Evolutionary conservation across 2,888 invertebrate species (phyloP), one percentile per base, ranked within the genome.

Genomic region (Catotricha subobsoleta): DNA sequence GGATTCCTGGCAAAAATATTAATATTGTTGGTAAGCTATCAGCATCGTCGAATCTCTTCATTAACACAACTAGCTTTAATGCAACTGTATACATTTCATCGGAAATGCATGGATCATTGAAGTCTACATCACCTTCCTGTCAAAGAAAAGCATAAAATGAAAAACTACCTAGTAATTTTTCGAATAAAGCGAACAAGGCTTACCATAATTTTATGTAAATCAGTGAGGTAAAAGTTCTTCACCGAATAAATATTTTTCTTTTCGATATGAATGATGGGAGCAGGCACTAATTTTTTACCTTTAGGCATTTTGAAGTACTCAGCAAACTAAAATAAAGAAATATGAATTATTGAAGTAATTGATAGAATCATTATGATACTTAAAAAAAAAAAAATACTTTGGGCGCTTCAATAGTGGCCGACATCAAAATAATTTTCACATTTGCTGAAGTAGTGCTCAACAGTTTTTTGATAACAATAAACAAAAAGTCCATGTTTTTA

Each of bases 401-500:
- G 2, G 69, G 60, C 0, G 77, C 70, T 53, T 90, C 74, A 50
- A 92, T 78, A 2, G 95, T 94, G 0, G 95, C 95, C 0, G 92
- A 94, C 94, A 95, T 95, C 3, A 95, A 66, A 39, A 95, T 69
- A 1, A 84, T 67, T 62, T 78, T 81, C 0, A 76, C 74, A 54
- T 75, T 76, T 0, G 76, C 64, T 12, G 51, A 63, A 18, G 27
- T 23, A 1, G 33, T 23, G 3, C 15, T 16, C 21, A 88, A 62
- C 35, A 91, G 67, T 51, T 80, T 82, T 46, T 82, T 74, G 0
- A 92, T 76, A 9, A 95, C 65, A 10, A 94, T 66, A 18, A 95
- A 59, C 2, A 87, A 64, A 55, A 95, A 90, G 56, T 95, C 95
- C 71, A 90, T 84, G 20, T 92, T 84, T 55, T 86, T 79, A 49